phyloP scores from a whole-genome alignment of 2,113 vertebrate species.

The Aphyosemion australe region DNA sequence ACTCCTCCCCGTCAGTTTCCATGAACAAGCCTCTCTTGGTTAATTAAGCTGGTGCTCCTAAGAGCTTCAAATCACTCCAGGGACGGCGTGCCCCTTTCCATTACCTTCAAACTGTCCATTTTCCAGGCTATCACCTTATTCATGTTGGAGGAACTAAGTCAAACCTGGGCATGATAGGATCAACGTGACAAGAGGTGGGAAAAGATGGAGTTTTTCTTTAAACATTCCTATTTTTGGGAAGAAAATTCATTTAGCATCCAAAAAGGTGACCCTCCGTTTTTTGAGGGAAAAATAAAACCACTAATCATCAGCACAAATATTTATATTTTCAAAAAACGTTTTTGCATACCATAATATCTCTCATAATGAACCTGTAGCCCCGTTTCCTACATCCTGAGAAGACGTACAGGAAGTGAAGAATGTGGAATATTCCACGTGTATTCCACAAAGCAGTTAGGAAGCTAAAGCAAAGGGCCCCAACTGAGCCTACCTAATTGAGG shows the following conservation, averaged over 20 bases:
- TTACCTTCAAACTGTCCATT: conserved; percentile 45
- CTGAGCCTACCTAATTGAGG: conserved; percentile 78
- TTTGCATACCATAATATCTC: neutral
- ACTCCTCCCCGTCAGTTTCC: conserved; percentile 72
- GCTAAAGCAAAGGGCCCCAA: conserved; percentile 47
- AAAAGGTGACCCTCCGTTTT: conserved; percentile 3
- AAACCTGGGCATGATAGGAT: conserved; percentile 23
- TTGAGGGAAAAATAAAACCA: neutral
- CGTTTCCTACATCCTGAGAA: neutral
- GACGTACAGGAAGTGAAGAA: conserved; percentile 6
- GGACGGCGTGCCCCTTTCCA: conserved; percentile 55
- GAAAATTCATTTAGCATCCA: conserved; percentile 7
- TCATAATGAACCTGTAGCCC: neutral
- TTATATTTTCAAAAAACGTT: conserved; percentile 5
- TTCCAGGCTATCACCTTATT: conserved; percentile 43
- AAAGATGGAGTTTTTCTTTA: conserved; percentile 5
- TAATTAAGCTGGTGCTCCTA: conserved; percentile 79
- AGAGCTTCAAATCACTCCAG: conserved; percentile 66
- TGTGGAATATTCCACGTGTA: conserved; percentile 19
- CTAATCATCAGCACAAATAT: conserved; percentile 3
- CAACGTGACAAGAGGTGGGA: neutral
- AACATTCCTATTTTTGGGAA: conserved; percentile 16
- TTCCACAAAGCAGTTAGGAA: conserved; percentile 30
- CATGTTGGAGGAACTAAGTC: conserved; percentile 10
- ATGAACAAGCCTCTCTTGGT: conserved; percentile 79